Base-by-base conservation (phyloP, 2,797 vertebrate genomes). In the Peromyscus attwateri region DNA sequence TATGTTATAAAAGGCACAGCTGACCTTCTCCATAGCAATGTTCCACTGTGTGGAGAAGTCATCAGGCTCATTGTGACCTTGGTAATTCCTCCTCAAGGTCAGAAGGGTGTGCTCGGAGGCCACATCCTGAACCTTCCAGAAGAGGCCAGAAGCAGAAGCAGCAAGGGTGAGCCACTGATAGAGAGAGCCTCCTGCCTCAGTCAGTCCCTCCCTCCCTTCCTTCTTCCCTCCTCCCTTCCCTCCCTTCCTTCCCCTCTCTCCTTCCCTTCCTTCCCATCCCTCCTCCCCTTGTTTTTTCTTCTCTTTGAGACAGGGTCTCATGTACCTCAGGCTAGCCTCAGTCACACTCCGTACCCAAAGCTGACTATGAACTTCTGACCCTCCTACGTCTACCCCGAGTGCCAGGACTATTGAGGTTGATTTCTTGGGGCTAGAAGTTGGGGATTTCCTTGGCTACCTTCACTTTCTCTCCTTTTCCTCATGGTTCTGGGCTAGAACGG, bases 11-110 rank as follows among this genome's bases (percentile, higher is more conserved):
- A 34, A 64, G 64, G 40, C 13, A 16, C 21, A 0, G 6, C 84
- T 89, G 81, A 95, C 94, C 91, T 90, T 87, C 60, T 79, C 87
- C 84, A 76, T 93, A 92, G 77, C 81, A n/a, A 57, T 17, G 57
- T 83, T 92, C 94, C 94, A 92, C 21, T 29, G 71, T 0, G 34
- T 11, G 3, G 91, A 95, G 6, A 49, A 89, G 40, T 96, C 66
- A 0, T 75, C 95, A 0, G 89, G 62, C 31, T 91, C 37, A 0
- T 62, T 66, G 82, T 82, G 81, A 23, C 75, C 81, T 3, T 73
- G 85, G 11, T 81, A 95, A 25, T 85, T 79, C 60, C 49, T 95
- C 89, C 79, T 93, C 81, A 76, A 89, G 2, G 76, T 66, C 40
- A 40, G 0, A 0, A 85, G 31, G 29, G 4, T 83, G 77, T 95